A percentile compares a stretch with the other conserved stretches of the same genome.
Evolutionary conservation across 1,140 invertebrate genomes (phyloP).

Genomic region (Lordiphosa mommai): DNA sequence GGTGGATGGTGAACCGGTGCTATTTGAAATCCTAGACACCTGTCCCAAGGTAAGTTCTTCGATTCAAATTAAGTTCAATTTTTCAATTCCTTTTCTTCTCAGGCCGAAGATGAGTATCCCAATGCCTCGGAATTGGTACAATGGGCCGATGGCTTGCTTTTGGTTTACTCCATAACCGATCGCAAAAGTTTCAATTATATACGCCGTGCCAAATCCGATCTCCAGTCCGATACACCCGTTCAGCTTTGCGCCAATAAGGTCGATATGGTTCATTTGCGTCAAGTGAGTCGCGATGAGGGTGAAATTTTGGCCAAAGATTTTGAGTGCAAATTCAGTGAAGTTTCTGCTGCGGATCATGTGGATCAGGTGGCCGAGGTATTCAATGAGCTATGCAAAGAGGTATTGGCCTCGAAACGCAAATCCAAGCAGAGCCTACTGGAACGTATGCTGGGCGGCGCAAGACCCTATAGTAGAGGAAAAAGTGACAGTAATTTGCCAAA

Average conservation of each 20-base stretch:
- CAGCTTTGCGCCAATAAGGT: slow-evolving; percentile 88
- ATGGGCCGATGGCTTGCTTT: slow-evolving; percentile 93
- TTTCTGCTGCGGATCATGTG: slow-evolving; percentile 93
- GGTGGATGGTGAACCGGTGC: slow-evolving; percentile 92
- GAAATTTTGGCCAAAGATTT: slow-evolving; percentile 93
- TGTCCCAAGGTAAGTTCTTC: slow-evolving; percentile 82
- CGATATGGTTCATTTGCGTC: slow-evolving; percentile 94
- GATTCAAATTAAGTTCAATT: background rate
- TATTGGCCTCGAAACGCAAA: slow-evolving; percentile 87
- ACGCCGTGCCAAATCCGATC: slow-evolving; percentile 87
- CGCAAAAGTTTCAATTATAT: slow-evolving; percentile 92
- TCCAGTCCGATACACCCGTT: slow-evolving; percentile 86
- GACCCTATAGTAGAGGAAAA: slow-evolving; percentile 89
- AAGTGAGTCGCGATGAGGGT: slow-evolving; percentile 93
- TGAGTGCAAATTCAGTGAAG: slow-evolving; percentile 92
- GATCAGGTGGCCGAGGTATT: slow-evolving; percentile 90
- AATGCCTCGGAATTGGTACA: slow-evolving; percentile 86
- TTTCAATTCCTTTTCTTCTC: slow-evolving; percentile 11
- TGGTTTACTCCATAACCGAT: slow-evolving; percentile 96
- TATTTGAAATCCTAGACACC: slow-evolving; percentile 95
- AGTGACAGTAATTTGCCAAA: slow-evolving; percentile 92
- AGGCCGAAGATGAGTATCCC: slow-evolving; percentile 86
- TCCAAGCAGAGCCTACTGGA: slow-evolving; percentile 91
- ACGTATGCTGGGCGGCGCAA: slow-evolving; percentile 88
- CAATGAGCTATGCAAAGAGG: slow-evolving; percentile 90